phyloP scores from a whole-genome alignment of 2,113 vertebrate genomes.

The Coracopsis vasa region DNA sequence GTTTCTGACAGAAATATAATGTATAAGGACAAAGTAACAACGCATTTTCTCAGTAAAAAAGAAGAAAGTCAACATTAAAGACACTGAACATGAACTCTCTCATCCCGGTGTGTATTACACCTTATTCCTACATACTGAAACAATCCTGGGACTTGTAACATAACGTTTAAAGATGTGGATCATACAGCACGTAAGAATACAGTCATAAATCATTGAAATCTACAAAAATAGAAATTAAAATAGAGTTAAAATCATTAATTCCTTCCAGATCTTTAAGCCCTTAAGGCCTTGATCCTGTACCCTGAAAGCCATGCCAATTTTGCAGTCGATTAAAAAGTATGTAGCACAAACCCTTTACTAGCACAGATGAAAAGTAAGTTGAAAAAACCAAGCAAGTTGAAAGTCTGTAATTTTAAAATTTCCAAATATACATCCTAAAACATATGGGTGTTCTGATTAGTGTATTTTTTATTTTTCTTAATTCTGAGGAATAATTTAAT shows the following conservation, averaged over 20 bases:
- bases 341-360: neutral
- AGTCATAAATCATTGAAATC: neutral
- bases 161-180: neutral
- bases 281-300: neutral
- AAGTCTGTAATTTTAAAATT: neutral
- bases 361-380: neutral
- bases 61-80: neutral
- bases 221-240: neutral
- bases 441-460: neutral
- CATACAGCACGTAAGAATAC: neutral
- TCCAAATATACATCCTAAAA: neutral
- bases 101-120: neutral
- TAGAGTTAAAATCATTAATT: neutral
- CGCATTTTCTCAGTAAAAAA: neutral
- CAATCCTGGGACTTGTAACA: neutral
- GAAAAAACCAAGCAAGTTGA: neutral
- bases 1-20: neutral
- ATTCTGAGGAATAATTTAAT: neutral
- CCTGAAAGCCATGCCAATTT: neutral
- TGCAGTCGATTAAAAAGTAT: neutral
- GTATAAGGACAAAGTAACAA: neutral
- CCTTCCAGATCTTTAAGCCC: neutral
- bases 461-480: neutral
- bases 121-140: neutral
- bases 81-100: accelerated